These are phyloP conservation scores for Plebejus melissa DNA, from an alignment of 2,888 invertebrate genomes.

Conservation along the genomic window DNA sequence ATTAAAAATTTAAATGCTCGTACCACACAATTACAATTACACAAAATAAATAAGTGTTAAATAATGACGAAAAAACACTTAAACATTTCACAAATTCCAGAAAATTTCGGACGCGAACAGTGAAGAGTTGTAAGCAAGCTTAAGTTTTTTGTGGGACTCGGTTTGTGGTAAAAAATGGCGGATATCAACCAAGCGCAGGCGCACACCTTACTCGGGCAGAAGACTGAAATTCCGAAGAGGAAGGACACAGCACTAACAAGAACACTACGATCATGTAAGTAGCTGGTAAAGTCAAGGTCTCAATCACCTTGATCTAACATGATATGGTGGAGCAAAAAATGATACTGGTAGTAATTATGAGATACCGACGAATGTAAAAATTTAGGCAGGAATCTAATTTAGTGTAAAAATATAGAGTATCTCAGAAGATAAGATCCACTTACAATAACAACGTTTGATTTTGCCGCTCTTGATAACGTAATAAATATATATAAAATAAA, in stretches of 20 bases:
- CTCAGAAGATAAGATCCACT: background rate
- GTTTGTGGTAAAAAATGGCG: constrained; percentile 45
- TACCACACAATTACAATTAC: background rate
- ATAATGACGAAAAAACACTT: background rate
- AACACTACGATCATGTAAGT: constrained; percentile 66
- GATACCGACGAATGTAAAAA: background rate
- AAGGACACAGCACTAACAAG: constrained; percentile 58
- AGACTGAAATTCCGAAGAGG: constrained; percentile 43
- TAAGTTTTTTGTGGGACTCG: background rate
- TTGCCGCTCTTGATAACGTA: background rate
- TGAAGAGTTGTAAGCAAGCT: background rate
- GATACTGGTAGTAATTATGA: background rate
- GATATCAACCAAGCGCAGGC: constrained; percentile 60
- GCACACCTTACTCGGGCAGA: constrained; percentile 64
- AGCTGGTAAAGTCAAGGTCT: constrained; percentile 25
- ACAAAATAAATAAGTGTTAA: background rate
- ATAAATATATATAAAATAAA: background rate
- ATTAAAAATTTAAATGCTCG: background rate
- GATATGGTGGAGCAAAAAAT: constrained; percentile 6
- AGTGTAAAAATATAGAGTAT: background rate
- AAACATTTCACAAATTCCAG: background rate
- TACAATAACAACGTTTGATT: background rate
- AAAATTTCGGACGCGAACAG: background rate
- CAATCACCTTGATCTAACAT: background rate
- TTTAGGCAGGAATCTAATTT: background rate